Evolutionary conservation across 1,140 invertebrate genomes (phyloP).

Genomic region (Plectrocnemia conspersa): DNA sequence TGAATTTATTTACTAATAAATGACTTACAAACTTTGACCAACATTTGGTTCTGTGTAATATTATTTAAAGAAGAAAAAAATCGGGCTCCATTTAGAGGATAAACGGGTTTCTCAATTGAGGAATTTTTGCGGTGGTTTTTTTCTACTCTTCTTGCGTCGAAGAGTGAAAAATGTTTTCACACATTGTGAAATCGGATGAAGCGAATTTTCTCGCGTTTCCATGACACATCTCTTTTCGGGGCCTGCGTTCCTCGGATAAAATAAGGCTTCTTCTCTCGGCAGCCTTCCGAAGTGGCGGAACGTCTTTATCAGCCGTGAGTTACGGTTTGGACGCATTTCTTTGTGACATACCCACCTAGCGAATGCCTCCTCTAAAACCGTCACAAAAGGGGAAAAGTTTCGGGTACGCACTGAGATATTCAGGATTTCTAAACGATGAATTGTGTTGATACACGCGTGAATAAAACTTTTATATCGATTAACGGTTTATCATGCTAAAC

Average conservation of each 20-base stretch:
- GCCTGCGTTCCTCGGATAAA: conserved; percentile 3
- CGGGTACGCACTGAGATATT: too few species aligned
- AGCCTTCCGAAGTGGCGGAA: conserved; percentile 15
- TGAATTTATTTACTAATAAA: too few species aligned
- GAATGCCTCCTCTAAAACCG: not conserved
- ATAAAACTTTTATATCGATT: too few species aligned
- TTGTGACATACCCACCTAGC: conserved; percentile 24
- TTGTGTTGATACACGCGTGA: too few species aligned
- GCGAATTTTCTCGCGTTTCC: not conserved
- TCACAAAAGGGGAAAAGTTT: conserved; percentile 8
- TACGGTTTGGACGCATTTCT: conserved; percentile 34
- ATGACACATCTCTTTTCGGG: not conserved
- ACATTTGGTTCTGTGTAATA: too few species aligned
- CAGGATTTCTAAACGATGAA: too few species aligned
- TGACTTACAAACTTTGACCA: too few species aligned
- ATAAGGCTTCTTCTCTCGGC: conserved; percentile 15
- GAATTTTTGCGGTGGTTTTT: conserved; percentile 3
- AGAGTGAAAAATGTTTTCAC: conserved; percentile 4
- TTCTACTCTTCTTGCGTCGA: not conserved
- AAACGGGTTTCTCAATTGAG: not conserved
- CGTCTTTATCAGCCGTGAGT: conserved; percentile 33
- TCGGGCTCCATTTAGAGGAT: not conserved
- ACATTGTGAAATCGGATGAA: conserved; percentile 3
- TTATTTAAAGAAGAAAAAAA: too few species aligned
- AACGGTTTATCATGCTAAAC: too few species aligned